Percentiles rank a stretch among this genome's conserved stretches.
phyloP scores from a whole-genome alignment of 2,888 invertebrate genomes.

The Cephus nigrinus region DNA sequence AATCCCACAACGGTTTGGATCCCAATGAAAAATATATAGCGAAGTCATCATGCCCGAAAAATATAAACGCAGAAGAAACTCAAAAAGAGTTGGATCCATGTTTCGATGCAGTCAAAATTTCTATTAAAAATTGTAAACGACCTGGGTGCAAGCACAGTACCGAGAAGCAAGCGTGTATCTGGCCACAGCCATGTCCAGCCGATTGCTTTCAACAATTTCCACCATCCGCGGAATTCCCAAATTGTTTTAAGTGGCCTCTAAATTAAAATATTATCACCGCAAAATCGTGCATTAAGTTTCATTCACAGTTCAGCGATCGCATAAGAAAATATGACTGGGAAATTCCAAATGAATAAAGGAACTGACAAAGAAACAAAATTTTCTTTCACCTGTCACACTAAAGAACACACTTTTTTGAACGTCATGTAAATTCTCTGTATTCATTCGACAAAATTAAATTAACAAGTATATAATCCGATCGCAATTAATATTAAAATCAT shows the following conservation, averaged over 20 bases:
- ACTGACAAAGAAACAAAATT: background rate
- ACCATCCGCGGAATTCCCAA: conserved; percentile 1
- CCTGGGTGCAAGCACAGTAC: conserved; percentile 14
- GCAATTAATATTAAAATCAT: background rate
- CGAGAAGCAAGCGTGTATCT: conserved; percentile 5
- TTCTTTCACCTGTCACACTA: conserved; percentile 2
- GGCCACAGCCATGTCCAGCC: conserved; percentile 14
- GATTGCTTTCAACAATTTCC: conserved; percentile 14
- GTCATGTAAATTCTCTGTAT: conserved; percentile 15
- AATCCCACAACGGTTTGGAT: no score
- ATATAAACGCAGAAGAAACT: no score
- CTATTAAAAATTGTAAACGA: conserved; percentile 14
- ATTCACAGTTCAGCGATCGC: background rate
- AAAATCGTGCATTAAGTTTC: background rate
- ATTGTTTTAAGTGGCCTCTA: conserved; percentile 11
- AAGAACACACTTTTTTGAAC: conserved; percentile 10
- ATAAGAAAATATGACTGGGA: no score
- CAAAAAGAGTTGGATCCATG: background rate
- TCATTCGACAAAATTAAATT: background rate
- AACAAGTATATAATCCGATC: background rate
- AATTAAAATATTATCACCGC: background rate
- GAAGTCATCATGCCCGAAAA: no score
- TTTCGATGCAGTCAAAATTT: conserved; percentile 13
- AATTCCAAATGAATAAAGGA: background rate
- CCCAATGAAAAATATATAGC: no score